Evolutionary conservation across 2,113 vertebrate genomes (phyloP).

Genomic region (Trichechus manatus): DNA sequence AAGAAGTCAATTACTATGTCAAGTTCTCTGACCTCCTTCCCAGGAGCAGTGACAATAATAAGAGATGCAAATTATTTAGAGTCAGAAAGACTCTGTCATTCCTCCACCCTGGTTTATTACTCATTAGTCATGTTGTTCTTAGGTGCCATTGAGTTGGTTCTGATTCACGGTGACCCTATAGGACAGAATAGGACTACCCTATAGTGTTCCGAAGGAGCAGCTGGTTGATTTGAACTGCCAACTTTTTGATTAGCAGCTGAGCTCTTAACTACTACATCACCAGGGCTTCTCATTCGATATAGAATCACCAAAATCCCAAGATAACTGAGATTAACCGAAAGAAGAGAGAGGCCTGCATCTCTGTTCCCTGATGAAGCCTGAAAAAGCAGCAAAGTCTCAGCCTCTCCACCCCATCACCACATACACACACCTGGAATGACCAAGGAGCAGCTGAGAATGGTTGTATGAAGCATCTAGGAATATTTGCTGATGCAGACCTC

Average conservation of each 20-base stretch:
- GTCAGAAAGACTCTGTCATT: neutral
- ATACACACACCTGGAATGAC: neutral
- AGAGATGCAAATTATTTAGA: neutral
- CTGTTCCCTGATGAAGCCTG: neutral
- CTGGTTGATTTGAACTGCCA: no score
- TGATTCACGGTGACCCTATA: no score
- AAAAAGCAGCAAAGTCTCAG: neutral
- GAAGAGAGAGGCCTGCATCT: neutral
- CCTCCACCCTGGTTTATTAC: neutral
- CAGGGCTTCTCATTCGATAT: no score
- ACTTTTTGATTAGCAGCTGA: no score
- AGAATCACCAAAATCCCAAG: neutral
- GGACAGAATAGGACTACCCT: no score
- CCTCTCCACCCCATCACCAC: fast-evolving
- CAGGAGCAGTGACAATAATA: neutral
- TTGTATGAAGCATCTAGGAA: fast-evolving
- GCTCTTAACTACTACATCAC: no score
- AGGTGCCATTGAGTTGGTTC: no score
- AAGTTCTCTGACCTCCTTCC: neutral
- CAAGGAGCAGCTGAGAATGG: neutral
- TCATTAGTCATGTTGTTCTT: neutral
- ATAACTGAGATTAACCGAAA: neutral
- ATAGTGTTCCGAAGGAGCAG: no score
- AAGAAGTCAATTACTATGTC: neutral
- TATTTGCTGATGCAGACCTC: neutral